Percentiles rank a stretch among this genome's conserved stretches.
These are phyloP conservation scores for Drosophila nebulosa DNA, from an alignment of 1,140 invertebrate genomes.

Conservation along the genomic window DNA sequence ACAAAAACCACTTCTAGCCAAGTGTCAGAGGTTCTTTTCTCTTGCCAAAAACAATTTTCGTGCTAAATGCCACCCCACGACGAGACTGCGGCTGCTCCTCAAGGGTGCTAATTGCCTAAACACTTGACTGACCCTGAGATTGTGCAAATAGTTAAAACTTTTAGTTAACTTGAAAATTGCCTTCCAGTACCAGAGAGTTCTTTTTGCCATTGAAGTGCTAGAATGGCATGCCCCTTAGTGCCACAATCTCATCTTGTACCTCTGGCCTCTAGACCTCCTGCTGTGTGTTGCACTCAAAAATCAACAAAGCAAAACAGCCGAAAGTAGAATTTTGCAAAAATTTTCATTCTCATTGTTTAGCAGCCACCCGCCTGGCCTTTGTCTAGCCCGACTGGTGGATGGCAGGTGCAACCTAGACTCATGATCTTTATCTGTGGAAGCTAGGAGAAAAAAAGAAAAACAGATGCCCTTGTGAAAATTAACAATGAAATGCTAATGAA, in stretches of 20 bases:
- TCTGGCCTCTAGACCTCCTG: conserved; percentile 16
- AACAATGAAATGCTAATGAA: conserved; percentile 20
- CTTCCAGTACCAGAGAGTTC: conserved; percentile 17
- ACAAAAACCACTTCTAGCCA: conserved; percentile 22
- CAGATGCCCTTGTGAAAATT: conserved; percentile 44
- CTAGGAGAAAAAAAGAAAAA: too few species aligned
- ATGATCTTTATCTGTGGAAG: conserved; percentile 61
- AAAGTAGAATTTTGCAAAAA: conserved; percentile 37
- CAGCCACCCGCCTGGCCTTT: conserved; percentile 44
- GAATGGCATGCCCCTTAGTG: neutral
- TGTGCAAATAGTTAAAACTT: conserved; percentile 7
- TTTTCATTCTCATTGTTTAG: conserved; percentile 5
- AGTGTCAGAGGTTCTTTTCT: conserved; percentile 40
- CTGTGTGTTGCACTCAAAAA: conserved; percentile 49
- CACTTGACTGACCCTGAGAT: conserved; percentile 55
- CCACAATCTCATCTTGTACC: neutral
- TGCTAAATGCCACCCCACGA: conserved; percentile 35
- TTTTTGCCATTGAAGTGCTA: conserved; percentile 55
- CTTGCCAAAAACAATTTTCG: conserved; percentile 51
- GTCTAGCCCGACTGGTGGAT: conserved; percentile 14
- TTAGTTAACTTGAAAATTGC: conserved; percentile 7
- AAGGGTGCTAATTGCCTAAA: conserved; percentile 52
- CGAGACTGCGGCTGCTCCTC: neutral
- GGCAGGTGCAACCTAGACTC: conserved; percentile 46
- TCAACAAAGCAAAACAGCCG: neutral